Evolutionary conservation across 2,113 vertebrate species (phyloP).

Genomic region (Daboia siamensis): DNA sequence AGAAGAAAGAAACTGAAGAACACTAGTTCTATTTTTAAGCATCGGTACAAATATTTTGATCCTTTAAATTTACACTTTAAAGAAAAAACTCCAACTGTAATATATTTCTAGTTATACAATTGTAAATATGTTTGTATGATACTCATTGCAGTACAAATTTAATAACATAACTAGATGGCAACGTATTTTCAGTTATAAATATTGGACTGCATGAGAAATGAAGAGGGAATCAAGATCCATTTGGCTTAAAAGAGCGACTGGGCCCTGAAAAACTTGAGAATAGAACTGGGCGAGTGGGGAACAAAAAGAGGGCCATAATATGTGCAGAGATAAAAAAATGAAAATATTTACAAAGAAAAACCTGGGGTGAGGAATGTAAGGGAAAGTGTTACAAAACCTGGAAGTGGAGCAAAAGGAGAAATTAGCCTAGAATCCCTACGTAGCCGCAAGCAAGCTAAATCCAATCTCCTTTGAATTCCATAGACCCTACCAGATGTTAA

Average conservation of each 20-base stretch:
- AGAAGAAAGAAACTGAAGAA: no score
- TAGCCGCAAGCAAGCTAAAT: no score
- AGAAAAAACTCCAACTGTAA: neutral
- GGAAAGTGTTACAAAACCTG: no score
- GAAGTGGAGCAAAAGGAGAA: no score
- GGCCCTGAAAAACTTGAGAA: neutral
- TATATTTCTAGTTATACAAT: neutral
- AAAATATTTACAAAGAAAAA: neutral
- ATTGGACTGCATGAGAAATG: neutral
- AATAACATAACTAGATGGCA: neutral
- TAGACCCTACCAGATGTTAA: no score
- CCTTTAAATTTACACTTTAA: neutral
- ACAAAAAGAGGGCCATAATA: neutral
- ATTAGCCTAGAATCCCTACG: no score
- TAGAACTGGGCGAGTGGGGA: neutral
- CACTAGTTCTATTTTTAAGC: neutral
- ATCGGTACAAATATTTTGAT: neutral
- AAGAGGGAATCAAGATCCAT: neutral
- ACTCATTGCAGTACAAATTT: neutral
- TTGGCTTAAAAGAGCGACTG: neutral
- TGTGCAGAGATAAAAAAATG: neutral
- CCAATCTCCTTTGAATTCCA: no score
- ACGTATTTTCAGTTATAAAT: neutral
- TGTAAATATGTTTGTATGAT: neutral
- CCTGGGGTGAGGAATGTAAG: neutral